phyloP scores from a whole-genome alignment of 2,113 vertebrate genomes.

The Tetrax tetrax region DNA sequence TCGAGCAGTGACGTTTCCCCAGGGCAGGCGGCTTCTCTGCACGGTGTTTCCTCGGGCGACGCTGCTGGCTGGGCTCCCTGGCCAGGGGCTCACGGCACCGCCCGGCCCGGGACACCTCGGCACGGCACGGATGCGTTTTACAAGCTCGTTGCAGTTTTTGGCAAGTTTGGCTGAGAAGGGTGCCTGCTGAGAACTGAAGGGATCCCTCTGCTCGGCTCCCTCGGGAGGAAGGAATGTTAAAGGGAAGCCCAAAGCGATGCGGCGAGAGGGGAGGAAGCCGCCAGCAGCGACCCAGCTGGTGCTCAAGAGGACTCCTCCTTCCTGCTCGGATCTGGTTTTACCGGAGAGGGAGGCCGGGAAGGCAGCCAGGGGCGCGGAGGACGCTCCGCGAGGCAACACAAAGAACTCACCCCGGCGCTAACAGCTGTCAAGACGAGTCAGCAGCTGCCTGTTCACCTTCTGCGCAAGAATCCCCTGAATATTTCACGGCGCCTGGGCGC shows the following conservation, averaged over 20 bases:
- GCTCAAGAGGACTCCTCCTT: background rate
- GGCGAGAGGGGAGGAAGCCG: background rate
- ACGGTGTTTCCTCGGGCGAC: accelerated
- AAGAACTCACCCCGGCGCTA: background rate
- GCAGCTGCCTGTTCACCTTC: background rate
- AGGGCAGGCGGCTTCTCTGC: background rate
- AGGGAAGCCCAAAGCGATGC: background rate
- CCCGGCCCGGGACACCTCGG: accelerated
- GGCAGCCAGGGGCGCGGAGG: background rate
- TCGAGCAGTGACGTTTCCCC: accelerated
- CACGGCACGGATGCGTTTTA: background rate
- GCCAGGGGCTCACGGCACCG: background rate
- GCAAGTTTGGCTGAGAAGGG: background rate
- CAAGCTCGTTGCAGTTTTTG: background rate
- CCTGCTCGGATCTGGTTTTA: background rate
- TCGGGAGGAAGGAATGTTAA: background rate
- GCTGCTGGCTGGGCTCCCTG: background rate
- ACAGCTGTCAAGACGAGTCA: background rate
- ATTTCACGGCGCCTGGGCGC: background rate
- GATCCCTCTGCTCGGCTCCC: background rate
- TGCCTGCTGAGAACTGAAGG: background rate
- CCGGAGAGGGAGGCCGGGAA: background rate
- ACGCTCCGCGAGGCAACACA: background rate
- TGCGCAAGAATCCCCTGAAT: background rate
- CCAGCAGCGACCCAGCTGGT: accelerated